A percentile compares a stretch with the other conserved stretches of the same genome.
Evolutionary conservation across 1,140 invertebrate genomes (phyloP).

Genomic region (Protaetia brevitarsis): DNA sequence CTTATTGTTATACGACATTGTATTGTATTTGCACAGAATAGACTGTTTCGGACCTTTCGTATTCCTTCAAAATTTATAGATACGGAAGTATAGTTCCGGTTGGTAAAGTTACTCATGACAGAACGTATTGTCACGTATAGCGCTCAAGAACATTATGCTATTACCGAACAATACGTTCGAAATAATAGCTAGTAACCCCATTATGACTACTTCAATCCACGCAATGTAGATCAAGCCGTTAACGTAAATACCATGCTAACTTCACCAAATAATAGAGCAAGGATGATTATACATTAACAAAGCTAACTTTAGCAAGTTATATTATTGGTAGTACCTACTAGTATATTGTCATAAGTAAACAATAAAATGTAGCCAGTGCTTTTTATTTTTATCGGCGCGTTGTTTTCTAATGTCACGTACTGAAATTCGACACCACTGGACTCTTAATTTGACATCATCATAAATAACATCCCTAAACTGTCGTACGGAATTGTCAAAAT

Average conservation of each 20-base stretch:
- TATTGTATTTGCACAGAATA: too few species aligned
- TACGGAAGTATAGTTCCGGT: slow-evolving; percentile 24
- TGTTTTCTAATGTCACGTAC: too few species aligned
- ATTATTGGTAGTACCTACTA: too few species aligned
- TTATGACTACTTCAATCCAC: not conserved
- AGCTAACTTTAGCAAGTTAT: too few species aligned
- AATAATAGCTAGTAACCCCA: slow-evolving; percentile 7
- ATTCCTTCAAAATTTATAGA: slow-evolving; percentile 22
- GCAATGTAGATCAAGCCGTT: not conserved
- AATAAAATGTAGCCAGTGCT: too few species aligned
- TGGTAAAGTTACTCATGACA: slow-evolving; percentile 21
- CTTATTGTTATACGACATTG: too few species aligned
- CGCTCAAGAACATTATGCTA: slow-evolving; percentile 14
- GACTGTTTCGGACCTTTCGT: not conserved
- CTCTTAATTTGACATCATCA: slow-evolving; percentile 3
- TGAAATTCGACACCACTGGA: not conserved
- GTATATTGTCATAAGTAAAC: not conserved
- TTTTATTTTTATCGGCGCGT: too few species aligned
- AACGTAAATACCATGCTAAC: slow-evolving; percentile 5
- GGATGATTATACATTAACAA: not conserved
- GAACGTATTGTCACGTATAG: slow-evolving; percentile 18
- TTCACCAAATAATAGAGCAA: too few species aligned
- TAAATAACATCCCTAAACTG: slow-evolving; percentile 44
- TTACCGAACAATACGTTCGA: slow-evolving; percentile 14
- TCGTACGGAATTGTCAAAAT: slow-evolving; percentile 46